phyloP scores from a whole-genome alignment of 2,113 vertebrate species.

The Mellivora capensis region DNA sequence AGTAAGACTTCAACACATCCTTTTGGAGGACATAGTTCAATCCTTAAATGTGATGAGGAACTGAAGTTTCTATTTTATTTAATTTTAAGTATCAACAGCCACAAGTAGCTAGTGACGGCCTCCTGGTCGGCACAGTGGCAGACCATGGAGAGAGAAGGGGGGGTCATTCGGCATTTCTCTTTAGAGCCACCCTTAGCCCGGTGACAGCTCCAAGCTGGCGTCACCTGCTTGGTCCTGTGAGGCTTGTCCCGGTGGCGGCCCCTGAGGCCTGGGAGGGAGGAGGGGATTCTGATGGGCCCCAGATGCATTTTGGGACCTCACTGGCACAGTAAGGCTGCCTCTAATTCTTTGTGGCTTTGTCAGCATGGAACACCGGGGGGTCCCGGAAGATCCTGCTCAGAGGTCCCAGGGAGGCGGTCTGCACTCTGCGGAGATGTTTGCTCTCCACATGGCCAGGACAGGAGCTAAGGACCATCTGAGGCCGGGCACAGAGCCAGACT shows the following conservation, averaged over 20 bases:
- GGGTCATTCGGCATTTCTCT: not conserved
- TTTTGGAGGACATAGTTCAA: not conserved
- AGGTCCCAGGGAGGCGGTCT: not conserved
- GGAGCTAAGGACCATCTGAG: not conserved
- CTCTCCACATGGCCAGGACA: not conserved
- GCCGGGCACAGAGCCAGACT: not conserved
- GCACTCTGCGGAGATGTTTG: not conserved
- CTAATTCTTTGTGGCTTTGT: not conserved
- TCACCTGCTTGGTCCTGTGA: not conserved
- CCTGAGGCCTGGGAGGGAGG: too few species aligned
- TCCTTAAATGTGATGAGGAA: not conserved
- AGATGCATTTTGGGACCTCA: not conserved
- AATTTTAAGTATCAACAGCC: not conserved
- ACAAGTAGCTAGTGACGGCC: not conserved
- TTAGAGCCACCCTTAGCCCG: not conserved
- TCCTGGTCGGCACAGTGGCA: too few species aligned
- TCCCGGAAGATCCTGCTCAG: fast-evolving
- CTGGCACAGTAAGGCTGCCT: not conserved
- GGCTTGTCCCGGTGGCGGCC: not conserved
- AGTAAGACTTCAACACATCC: not conserved
- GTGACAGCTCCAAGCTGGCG: not conserved
- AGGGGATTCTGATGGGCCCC: not conserved
- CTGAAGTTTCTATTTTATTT: not conserved
- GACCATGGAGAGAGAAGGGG: not conserved
- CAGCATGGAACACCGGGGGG: fast-evolving